phyloP scores from a whole-genome alignment of 2,888 invertebrate species.

The Hypolimnas misippus region DNA sequence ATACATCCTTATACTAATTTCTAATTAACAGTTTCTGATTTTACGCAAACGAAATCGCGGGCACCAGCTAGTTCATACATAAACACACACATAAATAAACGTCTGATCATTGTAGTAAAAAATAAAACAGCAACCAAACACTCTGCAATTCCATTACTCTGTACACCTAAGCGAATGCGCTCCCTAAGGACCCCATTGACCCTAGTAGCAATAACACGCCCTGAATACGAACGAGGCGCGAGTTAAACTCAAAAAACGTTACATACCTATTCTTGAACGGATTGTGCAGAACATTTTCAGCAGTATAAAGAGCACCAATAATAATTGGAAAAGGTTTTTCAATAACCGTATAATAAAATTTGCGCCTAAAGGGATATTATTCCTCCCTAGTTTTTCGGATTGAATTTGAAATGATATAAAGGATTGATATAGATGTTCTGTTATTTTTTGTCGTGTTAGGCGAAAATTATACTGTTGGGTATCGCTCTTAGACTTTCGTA shows the following conservation, averaged over 20 bases:
- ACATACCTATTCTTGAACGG: slow-evolving; percentile 20
- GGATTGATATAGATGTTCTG: not conserved
- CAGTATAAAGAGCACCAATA: slow-evolving; percentile 22
- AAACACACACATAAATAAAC: no score
- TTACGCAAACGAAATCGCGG: no score
- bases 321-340: slow-evolving; percentile 32
- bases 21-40: no score
- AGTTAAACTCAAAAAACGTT: slow-evolving; percentile 25
- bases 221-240: slow-evolving; percentile 36
- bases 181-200: slow-evolving; percentile 32
- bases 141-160: slow-evolving; percentile 1
- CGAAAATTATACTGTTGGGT: no score
- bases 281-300: slow-evolving; percentile 16
- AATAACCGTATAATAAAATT: slow-evolving; percentile 31
- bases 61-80: no score
- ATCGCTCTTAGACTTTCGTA: no score
- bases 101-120: no score
- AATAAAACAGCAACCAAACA: not conserved
- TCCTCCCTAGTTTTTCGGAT: not conserved
- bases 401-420: slow-evolving; percentile 6
- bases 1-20: no score
- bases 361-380: slow-evolving; percentile 13
- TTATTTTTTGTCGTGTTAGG: not conserved
- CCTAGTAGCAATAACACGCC: slow-evolving; percentile 27
- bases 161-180: slow-evolving; percentile 26